Conservation (phyloP, 2,888 invertebrate genomes). For the Drosophila aldrichi region DNA sequence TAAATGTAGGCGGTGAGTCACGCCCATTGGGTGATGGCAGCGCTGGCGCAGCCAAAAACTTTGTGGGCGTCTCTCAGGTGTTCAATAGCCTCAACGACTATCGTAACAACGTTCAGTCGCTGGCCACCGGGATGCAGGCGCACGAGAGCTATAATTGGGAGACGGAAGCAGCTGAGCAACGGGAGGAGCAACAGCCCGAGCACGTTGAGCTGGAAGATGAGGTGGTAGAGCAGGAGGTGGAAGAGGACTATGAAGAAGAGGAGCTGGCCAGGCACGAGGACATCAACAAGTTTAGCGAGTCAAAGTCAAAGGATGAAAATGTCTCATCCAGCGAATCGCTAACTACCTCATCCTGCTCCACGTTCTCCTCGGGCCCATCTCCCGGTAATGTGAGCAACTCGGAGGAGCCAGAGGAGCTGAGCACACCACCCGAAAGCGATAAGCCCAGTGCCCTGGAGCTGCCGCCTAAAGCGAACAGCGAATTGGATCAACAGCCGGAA, state of each 20-base stretch:
- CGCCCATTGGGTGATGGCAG: conserved; percentile 66
- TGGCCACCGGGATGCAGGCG: conserved; percentile 62
- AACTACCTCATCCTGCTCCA: conserved; percentile 85
- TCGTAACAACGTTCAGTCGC: conserved; percentile 81
- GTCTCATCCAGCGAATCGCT: conserved; percentile 82
- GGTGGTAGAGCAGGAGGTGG: conserved; percentile 43
- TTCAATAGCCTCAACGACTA: conserved; percentile 89
- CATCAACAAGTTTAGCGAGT: conserved; percentile 79
- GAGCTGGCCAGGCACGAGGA: conserved; percentile 62
- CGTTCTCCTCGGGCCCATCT: conserved; percentile 85
- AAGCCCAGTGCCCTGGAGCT: conserved; percentile 41
- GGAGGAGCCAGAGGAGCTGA: conserved; percentile 73
- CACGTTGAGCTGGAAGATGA: conserved; percentile 13
- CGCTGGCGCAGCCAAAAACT: conserved; percentile 75
- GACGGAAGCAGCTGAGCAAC: conserved; percentile 12
- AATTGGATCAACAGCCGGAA: conserved; percentile 11
- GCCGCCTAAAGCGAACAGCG: neutral
- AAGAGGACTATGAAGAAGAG: conserved; percentile 19
- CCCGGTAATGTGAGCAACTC: conserved; percentile 75
- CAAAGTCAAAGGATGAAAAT: conserved; percentile 42
- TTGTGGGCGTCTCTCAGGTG: conserved; percentile 88
- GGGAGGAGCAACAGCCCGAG: conserved; percentile 53
- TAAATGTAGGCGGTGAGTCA: conserved; percentile 30
- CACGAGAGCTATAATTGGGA: conserved; percentile 64
- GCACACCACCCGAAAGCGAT: conserved; percentile 55